A percentile compares a stretch with the other conserved stretches of the same genome.
Conservation (phyloP, 2,888 invertebrate species). For the Habrosyne pyritoides region DNA sequence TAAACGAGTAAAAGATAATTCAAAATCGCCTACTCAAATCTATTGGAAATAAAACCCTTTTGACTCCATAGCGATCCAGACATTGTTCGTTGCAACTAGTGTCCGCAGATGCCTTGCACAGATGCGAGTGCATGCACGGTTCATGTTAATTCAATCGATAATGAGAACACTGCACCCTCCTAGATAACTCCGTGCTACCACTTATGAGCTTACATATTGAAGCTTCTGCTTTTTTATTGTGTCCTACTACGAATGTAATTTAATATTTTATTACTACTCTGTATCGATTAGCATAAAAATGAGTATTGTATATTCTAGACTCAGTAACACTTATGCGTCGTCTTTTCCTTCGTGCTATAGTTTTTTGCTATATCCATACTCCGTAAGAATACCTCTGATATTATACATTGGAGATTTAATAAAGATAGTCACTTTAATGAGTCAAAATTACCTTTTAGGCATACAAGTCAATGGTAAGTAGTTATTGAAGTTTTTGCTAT, state of each 20-base stretch:
- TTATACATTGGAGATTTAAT: neutral
- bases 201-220: constrained; percentile 2
- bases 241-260: neutral
- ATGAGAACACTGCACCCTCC: constrained; percentile 15
- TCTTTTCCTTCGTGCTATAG: too few species aligned
- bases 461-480: neutral
- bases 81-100: constrained; percentile 20
- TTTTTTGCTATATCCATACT: too few species aligned
- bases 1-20: neutral
- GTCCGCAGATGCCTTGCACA: constrained; percentile 24
- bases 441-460: neutral
- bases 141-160: constrained; percentile 63
- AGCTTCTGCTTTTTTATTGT: neutral
- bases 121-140: constrained; percentile 45
- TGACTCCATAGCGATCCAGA: constrained; percentile 8
- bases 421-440: too few species aligned
- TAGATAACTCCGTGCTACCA: neutral
- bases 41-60: neutral
- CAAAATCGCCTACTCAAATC: neutral
- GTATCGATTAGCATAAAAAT: too few species aligned
- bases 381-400: too few species aligned
- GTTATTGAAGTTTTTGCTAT: neutral
- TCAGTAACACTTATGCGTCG: too few species aligned
- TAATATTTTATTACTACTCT: neutral
- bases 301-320: too few species aligned